Evolutionary conservation across 2,888 invertebrate species (phyloP).

Genomic region (Hemistola chrysoprasaria): DNA sequence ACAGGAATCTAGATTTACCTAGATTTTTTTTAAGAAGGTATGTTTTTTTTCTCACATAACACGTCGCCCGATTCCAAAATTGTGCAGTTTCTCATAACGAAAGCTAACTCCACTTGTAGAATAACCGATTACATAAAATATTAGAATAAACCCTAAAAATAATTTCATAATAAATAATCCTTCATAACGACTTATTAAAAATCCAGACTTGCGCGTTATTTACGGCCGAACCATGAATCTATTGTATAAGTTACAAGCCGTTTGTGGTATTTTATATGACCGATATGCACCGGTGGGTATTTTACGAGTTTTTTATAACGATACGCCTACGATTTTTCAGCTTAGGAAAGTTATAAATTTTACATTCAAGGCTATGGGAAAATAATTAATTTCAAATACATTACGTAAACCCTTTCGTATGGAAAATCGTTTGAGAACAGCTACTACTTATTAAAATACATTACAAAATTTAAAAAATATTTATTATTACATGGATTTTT

Average conservation of each 20-base stretch:
- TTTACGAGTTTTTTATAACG: constrained; percentile 44
- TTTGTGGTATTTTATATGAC: constrained; percentile 42
- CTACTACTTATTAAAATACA: no score
- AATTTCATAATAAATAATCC: constrained; percentile 42
- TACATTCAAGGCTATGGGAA: constrained; percentile 23
- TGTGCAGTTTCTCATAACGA: constrained; percentile 47
- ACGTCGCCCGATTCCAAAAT: constrained; percentile 40
- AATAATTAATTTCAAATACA: constrained; percentile 1
- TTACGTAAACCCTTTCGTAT: no score
- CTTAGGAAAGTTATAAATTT: constrained; percentile 43
- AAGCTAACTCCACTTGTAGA: constrained; percentile 37
- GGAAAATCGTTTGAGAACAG: no score
- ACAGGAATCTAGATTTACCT: no score
- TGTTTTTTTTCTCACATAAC: constrained; percentile 42
- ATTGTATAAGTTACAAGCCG: constrained; percentile 42
- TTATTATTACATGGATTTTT: no score
- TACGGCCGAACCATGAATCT: constrained; percentile 41
- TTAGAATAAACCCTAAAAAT: constrained; percentile 32
- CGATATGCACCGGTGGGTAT: constrained; percentile 39
- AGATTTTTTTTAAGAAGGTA: no score
- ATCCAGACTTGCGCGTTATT: constrained; percentile 33
- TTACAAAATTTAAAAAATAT: no score
- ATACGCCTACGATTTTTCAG: constrained; percentile 41
- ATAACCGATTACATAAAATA: constrained; percentile 31
- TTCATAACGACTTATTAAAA: constrained; percentile 37